Conservation (phyloP, 2,113 vertebrate genomes). For the Seriola dumerili region DNA sequence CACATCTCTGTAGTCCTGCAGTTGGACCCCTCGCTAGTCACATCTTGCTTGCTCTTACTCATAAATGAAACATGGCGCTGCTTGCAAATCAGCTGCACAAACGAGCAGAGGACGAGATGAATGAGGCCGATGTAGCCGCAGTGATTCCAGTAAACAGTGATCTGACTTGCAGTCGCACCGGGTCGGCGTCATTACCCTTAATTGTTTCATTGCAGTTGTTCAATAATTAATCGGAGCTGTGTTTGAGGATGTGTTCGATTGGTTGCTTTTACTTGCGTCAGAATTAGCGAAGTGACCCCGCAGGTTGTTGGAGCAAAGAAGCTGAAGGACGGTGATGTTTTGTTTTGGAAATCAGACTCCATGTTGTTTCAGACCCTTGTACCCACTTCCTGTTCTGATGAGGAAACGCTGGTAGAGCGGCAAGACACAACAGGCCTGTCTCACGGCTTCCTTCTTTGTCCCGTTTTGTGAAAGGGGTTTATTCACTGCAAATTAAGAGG, state of each 20-base stretch:
- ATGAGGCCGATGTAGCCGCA: neutral
- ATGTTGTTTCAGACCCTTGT: neutral
- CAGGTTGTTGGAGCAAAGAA: neutral
- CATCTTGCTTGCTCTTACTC: neutral
- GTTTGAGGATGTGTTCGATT: neutral
- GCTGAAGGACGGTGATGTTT: neutral
- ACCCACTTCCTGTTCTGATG: neutral
- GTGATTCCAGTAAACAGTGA: neutral
- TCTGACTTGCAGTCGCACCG: neutral
- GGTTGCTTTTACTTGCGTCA: neutral
- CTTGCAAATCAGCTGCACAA: conserved; percentile 31
- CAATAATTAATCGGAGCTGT: neutral
- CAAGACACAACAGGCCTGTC: neutral
- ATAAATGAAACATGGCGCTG: conserved; percentile 49
- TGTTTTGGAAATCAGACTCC: neutral
- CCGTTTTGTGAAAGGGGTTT: neutral
- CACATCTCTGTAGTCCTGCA: too few relatives aligned
- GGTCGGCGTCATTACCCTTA: neutral
- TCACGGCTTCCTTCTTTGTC: neutral
- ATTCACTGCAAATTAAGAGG: neutral
- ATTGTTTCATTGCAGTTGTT: neutral
- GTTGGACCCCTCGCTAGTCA: too few relatives aligned
- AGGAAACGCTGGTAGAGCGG: neutral
- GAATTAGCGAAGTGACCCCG: neutral
- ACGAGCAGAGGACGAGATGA: conserved; percentile 24